Evolutionary conservation across 2,797 vertebrate genomes (phyloP), one percentile per base, ranked within the genome.

Genomic region (Sebastes cheni): DNA sequence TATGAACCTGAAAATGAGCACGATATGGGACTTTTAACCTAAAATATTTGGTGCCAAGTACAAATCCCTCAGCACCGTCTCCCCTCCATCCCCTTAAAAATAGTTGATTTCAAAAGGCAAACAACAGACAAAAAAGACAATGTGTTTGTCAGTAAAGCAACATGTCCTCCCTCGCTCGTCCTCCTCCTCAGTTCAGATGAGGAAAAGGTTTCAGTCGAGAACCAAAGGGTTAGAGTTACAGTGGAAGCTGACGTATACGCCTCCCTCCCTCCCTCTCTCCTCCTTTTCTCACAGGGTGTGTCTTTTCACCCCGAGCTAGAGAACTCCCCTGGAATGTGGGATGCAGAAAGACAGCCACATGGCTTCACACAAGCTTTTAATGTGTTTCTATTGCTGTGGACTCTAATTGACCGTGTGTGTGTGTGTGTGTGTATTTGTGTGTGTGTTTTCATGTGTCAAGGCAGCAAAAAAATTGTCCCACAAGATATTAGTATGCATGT

Each of bases 291-390:
- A 67, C 75, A 75, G 88, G 88, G 86, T 82, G 87, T 83, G 87
- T 81, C 80, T 42, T 77, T 79, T 80, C 74, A 75, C 80, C 73
- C 68, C 25, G 36, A 87, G 80, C 85, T 6, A 84, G 69, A 80
- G 67, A 78, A 75, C 61, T 77, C 66, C 39, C 58, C 75, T 75
- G 89, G 87, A 88, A 89, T 88, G 82, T 86, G 64, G 12, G 72
- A 79, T 62, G 75, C 59, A 42, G 61, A 52, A 52, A 74, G 55
- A 23, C 13, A 10, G 62, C 22, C 42, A 58, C 77, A 71, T 55
- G 77, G 46, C 75, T 75, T 80, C 70, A 46, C 23, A 23, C 23
- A n/a, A 56, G 65, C 46, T 50, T 67, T 54, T 73, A 20, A 81
- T 68, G 25, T 30, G 50, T 62, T 61, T 70, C 59, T 80, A n/a